Evolutionary conservation across 2,113 vertebrate species (phyloP), one percentile per base, ranked within the genome.

Genomic region (Ifrita kowaldi): DNA sequence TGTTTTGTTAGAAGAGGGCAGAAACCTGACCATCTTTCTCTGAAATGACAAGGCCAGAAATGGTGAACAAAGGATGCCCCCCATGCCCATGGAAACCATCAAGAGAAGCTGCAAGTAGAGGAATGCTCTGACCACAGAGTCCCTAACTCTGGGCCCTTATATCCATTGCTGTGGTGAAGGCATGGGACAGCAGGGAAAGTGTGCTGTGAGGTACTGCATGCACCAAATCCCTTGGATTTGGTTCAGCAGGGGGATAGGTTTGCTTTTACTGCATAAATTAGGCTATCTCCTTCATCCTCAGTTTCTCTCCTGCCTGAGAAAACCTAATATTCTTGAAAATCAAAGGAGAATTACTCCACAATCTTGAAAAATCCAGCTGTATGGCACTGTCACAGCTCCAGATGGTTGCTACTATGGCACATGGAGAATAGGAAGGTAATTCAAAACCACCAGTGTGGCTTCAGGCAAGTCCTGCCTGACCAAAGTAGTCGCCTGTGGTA

Each of bases 31-130:
- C 30, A 8, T 33, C 5, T 35, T 12, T 22, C 33, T 16, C 30
- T 47, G 16, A 77, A 89, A 84, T 11, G 2, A 62, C 64, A 75
- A 47, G 28, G 17, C 16, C 47, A 70, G n/a, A 20, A 16, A 39
- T 19, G 11, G 16, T 30, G 60, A 84, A 55, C 1, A 3, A 41
- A 55, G 10, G 21, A 65, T 56, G 16, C 0, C 7, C 9, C 3
- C 22, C 13, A 32, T 1, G 10, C 23, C 33, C n/a, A 30, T 4
- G 13, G n/a, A n/a, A 84, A 41, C 7, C 16, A 35, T 16, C 23
- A 75, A n/a, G 21, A 30, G 23, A 87, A 80, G 20, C 26, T 1
- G 0, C 10, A 16, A 0, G 2, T 28, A 37, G 20, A 30, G 59
- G 26, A 84, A 44, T 3, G 1, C 16, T 57, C 37, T 63, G 32